A percentile compares a stretch with the other conserved stretches of the same genome.
Evolutionary conservation across 1,140 invertebrate species (phyloP).

Genomic region (Meloidogyne chitwoodi): DNA sequence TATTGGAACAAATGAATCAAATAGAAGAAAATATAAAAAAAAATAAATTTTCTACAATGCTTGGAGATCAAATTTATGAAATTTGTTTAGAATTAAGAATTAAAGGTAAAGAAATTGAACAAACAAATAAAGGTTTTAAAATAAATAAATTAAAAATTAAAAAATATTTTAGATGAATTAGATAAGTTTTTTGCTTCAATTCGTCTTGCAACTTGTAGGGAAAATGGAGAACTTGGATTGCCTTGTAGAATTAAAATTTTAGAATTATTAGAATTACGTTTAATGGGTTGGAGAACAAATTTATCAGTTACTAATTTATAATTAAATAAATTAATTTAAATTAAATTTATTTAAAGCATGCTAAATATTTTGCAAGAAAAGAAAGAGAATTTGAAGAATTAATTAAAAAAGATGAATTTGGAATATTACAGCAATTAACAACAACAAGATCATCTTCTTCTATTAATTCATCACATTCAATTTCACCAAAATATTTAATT

Average conservation of each 20-base stretch:
- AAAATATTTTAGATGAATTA: constrained; percentile 42
- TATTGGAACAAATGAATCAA: constrained; percentile 48
- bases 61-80: constrained; percentile 46
- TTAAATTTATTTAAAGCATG: background rate
- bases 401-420: background rate
- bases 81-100: constrained; percentile 45
- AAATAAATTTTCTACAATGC: constrained; percentile 42
- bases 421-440: background rate
- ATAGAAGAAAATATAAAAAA: constrained; percentile 42
- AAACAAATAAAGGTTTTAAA: constrained; percentile 50
- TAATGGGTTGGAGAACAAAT: constrained; percentile 52
- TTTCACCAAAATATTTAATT: background rate
- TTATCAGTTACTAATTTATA: constrained; percentile 48
- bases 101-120: constrained; percentile 42
- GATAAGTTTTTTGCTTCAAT: constrained; percentile 54
- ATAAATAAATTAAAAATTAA: constrained; percentile 1
- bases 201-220: constrained; percentile 52
- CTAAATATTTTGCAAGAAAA: background rate
- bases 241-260: constrained; percentile 54
- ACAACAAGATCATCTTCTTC: background rate
- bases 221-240: constrained; percentile 53
- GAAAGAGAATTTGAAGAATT: constrained; percentile 7
- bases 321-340: constrained; percentile 25
- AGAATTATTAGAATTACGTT: constrained; percentile 53
- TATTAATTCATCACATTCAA: background rate